Evolutionary conservation across 2,888 invertebrate genomes (phyloP), one percentile per base, ranked within the genome.

Genomic region (Drosophila paranaensis): DNA sequence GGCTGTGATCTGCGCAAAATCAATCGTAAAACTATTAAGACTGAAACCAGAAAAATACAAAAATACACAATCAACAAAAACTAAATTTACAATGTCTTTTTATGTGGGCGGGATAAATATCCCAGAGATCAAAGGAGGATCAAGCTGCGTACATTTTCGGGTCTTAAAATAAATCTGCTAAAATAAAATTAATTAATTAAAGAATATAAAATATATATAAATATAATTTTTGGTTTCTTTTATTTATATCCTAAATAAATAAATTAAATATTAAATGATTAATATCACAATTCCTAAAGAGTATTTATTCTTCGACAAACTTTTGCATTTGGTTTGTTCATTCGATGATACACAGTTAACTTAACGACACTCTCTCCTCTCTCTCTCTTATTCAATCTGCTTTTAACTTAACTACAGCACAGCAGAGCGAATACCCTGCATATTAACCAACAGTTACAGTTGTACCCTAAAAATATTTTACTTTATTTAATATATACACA

Each of bases 21-120:
- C 20, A 20, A 25, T 35, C 16, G 35, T 35, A 13, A 51, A 9
- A 10, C 16, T 0, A 6, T 61, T 61, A 77, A 86, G 78, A 82
- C 81, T 83, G 68, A 81, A 78, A 1, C 13, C 67, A 82, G 50
- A 72, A 74, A 30, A 2, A 5, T 13, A 11, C 6, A 43, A 10
- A 20, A 50, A 33, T 42, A 45, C 30, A 43, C 4, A 11, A n/a
- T 0, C 13, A 14, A 55, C 54, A 55, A 27, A 71, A 68, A 54
- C 51, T 8, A 43, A 45, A 46, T 68, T n/a, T 2, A 14, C 11
- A 16, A 16, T 56, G n/a, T 11, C 37, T 48, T 63, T 70, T 61
- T 60, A 9, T 8, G 13, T 2, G 6, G 13, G 4, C 10, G 37
- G 46, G 33, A 13, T 20, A 10, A 33, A 13, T 20, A 10, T 20